Evolutionary conservation across 2,888 invertebrate species (phyloP).

Genomic region (Papilio gigon): DNA sequence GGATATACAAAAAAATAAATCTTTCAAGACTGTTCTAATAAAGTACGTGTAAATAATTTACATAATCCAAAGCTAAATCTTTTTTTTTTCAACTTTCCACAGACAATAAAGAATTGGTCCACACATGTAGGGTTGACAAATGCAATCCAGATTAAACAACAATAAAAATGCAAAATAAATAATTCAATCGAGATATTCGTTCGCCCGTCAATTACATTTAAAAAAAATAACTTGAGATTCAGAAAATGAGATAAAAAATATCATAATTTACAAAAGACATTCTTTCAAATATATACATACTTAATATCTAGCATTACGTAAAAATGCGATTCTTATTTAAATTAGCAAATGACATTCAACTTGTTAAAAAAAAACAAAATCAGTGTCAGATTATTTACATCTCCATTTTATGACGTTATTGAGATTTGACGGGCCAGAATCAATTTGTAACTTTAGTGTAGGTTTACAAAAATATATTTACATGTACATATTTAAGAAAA

Average conservation of each 20-base stretch:
- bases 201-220: neutral
- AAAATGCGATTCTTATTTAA: neutral
- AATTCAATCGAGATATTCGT: slow-evolving; percentile 2
- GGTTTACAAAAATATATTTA: slow-evolving; percentile 1
- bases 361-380: neutral
- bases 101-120: neutral
- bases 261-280: neutral
- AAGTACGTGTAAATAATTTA: neutral
- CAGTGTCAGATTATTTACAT: slow-evolving; percentile 12
- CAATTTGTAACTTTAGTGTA: slow-evolving; percentile 8
- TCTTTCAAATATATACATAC: slow-evolving; percentile 17
- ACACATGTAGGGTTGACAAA: neutral
- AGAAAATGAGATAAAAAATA: slow-evolving; percentile 6
- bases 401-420: neutral
- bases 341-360: neutral
- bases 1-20: neutral
- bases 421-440: slow-evolving; percentile 23
- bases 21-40: neutral
- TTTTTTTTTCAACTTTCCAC: no score
- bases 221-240: slow-evolving; percentile 8
- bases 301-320: neutral
- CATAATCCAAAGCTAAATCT: no score
- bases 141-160: neutral
- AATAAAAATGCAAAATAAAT: neutral
- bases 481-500: slow-evolving; percentile 1